Evolutionary conservation across 2,797 vertebrate genomes (phyloP).

Genomic region (Paguma larvata): DNA sequence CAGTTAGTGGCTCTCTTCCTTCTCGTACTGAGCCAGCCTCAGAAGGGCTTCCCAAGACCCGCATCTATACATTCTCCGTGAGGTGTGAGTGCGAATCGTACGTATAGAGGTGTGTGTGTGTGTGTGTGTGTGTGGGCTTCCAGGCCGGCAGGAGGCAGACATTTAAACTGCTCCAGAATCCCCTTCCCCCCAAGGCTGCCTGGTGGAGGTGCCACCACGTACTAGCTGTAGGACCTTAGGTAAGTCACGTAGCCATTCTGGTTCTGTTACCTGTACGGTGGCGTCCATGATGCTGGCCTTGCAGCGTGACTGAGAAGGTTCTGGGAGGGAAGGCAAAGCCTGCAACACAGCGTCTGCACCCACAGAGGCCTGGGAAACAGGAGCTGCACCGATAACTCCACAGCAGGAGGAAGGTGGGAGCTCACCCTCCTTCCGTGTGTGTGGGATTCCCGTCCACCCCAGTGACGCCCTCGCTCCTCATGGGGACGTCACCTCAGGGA

Average conservation of each 20-base stretch:
- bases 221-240: neutral
- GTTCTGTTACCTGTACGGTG: neutral
- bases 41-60: neutral
- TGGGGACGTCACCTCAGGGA: neutral
- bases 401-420: neutral
- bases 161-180: neutral
- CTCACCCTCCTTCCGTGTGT: neutral
- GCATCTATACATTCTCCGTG: neutral
- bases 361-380: fast-evolving
- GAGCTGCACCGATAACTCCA: fast-evolving
- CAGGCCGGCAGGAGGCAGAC: too few species aligned
- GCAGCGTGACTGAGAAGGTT: neutral
- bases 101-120: neutral
- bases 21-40: neutral
- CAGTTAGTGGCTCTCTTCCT: too few species aligned
- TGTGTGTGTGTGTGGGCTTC: neutral
- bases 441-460: neutral
- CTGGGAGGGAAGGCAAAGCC: neutral
- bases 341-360: neutral
- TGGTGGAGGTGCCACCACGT: neutral
- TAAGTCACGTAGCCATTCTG: neutral
- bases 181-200: neutral
- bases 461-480: neutral
- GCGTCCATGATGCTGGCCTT: neutral
- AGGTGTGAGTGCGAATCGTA: neutral